Percentiles rank a stretch among this genome's conserved stretches.
Evolutionary conservation across 2,113 vertebrate genomes (phyloP).

Genomic region (Macquaria australasica): DNA sequence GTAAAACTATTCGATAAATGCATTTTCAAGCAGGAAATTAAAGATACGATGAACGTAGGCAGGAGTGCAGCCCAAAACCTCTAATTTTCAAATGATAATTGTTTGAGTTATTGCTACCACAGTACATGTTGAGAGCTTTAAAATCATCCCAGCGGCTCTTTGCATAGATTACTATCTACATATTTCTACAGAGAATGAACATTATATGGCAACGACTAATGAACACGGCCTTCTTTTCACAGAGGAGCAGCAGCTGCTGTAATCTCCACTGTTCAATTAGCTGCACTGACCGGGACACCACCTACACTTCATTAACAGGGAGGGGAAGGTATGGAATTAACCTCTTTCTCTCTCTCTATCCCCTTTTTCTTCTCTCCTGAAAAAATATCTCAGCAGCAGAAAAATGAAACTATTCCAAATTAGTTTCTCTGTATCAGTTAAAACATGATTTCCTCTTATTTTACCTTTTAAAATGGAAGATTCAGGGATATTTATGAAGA

Average conservation of each 20-base stretch:
- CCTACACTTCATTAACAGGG: slow-evolving; percentile 79
- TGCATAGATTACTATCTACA: slow-evolving; percentile 65
- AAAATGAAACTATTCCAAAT: slow-evolving; percentile 52
- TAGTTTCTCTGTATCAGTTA: slow-evolving; percentile 72
- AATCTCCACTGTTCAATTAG: slow-evolving; percentile 82
- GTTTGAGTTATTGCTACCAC: slow-evolving; percentile 51
- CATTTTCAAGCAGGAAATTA: not conserved
- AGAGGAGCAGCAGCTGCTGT: slow-evolving; percentile 64
- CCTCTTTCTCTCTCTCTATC: slow-evolving; percentile 15
- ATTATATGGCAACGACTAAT: slow-evolving; percentile 72
- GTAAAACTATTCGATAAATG: not conserved
- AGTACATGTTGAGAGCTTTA: slow-evolving; percentile 28
- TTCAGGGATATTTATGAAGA: slow-evolving; percentile 66
- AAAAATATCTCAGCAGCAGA: slow-evolving; percentile 58
- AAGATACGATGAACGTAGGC: not conserved
- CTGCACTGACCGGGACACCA: slow-evolving; percentile 57
- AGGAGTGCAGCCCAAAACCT: not conserved
- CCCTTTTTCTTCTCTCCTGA: slow-evolving; percentile 11
- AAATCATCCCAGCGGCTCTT: slow-evolving; percentile 41
- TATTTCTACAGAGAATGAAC: slow-evolving; percentile 72
- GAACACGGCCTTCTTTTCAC: slow-evolving; percentile 71
- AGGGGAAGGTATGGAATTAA: slow-evolving; percentile 55
- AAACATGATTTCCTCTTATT: slow-evolving; percentile 52
- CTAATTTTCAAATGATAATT: not conserved
- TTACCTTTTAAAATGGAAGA: slow-evolving; percentile 54